Evolutionary conservation across 2,797 vertebrate species (phyloP).

Genomic region (Gypaetus barbatus): DNA sequence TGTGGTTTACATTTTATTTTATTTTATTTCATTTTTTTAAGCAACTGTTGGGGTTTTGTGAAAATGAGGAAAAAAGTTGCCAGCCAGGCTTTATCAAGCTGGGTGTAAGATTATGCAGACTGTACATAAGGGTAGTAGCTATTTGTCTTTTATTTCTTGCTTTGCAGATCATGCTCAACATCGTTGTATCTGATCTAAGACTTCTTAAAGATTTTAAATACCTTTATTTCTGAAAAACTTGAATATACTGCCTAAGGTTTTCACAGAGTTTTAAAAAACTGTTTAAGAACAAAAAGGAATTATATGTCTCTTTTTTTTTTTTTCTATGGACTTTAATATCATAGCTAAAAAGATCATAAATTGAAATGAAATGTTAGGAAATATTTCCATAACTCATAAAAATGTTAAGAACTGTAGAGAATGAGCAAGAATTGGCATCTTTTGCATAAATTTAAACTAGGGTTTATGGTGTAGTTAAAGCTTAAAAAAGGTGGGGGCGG

Average conservation of each 20-base stretch:
- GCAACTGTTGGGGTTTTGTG: background rate
- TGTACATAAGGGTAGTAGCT: background rate
- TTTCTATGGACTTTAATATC: background rate
- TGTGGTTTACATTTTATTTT: background rate
- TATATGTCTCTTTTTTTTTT: background rate
- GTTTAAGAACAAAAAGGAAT: background rate
- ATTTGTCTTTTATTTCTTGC: background rate
- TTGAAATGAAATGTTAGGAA: background rate
- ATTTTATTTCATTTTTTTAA: background rate
- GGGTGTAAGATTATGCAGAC: background rate
- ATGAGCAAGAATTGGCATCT: background rate
- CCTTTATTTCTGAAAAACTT: background rate
- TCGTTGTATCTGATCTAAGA: background rate
- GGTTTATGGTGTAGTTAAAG: background rate
- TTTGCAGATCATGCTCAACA: background rate
- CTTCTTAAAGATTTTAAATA: background rate
- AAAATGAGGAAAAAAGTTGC: background rate
- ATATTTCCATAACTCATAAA: background rate
- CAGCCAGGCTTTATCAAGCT: background rate
- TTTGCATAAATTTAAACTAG: background rate
- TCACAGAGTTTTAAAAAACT: background rate
- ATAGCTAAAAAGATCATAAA: background rate
- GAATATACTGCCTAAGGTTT: background rate
- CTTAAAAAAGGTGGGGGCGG: accelerated
- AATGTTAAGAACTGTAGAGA: background rate